A percentile compares a stretch with the other conserved stretches of the same genome.
These are phyloP conservation scores for Hydrozoanthus tunicans DNA, from an alignment of 64 coral and sea anemone genomes.

Conservation along the genomic window DNA sequence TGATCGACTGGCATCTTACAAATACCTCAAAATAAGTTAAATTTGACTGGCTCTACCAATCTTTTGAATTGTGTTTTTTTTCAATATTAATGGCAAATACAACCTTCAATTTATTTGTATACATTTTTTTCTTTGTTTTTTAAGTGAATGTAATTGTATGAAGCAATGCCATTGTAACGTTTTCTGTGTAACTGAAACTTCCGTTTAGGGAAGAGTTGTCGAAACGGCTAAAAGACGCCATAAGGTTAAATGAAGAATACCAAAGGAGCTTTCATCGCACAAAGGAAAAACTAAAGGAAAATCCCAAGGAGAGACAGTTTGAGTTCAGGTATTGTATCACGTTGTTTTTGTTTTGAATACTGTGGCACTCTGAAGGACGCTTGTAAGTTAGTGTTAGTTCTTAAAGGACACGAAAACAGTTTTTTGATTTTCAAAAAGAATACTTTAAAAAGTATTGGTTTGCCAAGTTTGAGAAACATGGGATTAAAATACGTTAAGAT, in stretches of 20 bases:
- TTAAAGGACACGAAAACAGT: too few species aligned
- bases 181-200: neutral
- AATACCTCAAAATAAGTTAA: too few species aligned
- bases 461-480: too few species aligned
- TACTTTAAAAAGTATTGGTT: too few species aligned
- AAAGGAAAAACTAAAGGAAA: constrained; percentile 93
- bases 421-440: too few species aligned
- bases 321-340: constrained; percentile 82
- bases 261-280: constrained; percentile 93
- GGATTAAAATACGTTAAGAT: too few species aligned
- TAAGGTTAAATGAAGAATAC: constrained; percentile 92
- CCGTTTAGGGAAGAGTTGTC: constrained; percentile 78
- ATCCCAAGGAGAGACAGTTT: constrained; percentile 89
- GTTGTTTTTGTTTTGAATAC: neutral
- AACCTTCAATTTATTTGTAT: neutral
- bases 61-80: too few species aligned
- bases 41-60: too few species aligned
- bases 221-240: constrained; percentile 79
- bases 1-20: too few species aligned
- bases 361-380: neutral
- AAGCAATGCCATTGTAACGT: neutral
- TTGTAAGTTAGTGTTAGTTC: too few species aligned
- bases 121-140: neutral
- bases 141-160: too few species aligned
- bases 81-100: neutral